A percentile compares a stretch with the other conserved stretches of the same genome.
These are phyloP conservation scores for Ruditapes philippinarum DNA, from an alignment of 1,140 invertebrate genomes.

Conservation along the genomic window DNA sequence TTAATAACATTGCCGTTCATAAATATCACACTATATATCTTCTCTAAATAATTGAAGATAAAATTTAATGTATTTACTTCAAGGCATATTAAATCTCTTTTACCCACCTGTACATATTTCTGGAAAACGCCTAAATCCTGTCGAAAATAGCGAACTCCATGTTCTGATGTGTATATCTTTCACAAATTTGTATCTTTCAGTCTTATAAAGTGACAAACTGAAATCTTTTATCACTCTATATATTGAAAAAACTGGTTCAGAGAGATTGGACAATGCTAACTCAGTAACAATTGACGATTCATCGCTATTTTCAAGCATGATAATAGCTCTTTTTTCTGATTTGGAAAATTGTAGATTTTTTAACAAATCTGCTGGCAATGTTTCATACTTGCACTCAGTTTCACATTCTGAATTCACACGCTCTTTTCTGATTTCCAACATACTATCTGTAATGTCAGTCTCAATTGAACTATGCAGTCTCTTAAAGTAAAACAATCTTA, in stretches of 20 bases:
- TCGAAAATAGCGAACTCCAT: background rate
- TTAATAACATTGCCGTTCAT: no score
- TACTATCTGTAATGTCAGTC: background rate
- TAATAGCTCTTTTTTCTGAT: background rate
- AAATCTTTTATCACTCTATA: background rate
- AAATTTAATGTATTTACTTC: no score
- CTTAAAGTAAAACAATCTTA: background rate
- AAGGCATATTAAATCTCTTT: no score
- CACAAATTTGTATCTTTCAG: background rate
- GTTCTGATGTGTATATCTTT: background rate
- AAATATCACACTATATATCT: no score
- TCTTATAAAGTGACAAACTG: background rate
- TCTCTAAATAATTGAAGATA: no score
- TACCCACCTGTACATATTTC: background rate
- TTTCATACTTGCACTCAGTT: background rate
- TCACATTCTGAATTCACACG: background rate
- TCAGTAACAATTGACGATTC: background rate
- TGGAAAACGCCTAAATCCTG: background rate
- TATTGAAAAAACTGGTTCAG: background rate
- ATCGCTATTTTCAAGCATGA: background rate
- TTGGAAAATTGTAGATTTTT: background rate
- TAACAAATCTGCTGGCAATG: background rate
- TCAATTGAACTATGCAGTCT: background rate
- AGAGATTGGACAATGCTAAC: background rate
- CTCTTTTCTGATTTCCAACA: background rate